Evolutionary conservation across 1,140 invertebrate genomes (phyloP).

Genomic region (Drosophila bifasciata): DNA sequence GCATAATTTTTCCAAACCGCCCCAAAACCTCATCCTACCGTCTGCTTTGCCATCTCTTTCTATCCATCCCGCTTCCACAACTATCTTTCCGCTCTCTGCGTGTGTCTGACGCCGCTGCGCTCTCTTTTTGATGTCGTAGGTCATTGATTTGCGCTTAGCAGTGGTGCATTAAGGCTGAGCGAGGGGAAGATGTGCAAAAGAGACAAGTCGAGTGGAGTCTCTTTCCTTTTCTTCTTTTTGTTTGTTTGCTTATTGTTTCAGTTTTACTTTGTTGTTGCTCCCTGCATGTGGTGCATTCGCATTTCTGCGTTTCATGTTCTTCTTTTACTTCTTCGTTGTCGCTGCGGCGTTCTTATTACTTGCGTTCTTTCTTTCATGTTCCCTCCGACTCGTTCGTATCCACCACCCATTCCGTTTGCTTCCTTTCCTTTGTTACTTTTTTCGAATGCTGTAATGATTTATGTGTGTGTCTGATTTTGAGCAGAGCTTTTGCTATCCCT

Average conservation of each 20-base stretch:
- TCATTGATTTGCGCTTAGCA: constrained; percentile 82
- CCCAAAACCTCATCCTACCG: no score
- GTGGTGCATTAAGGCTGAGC: constrained; percentile 7
- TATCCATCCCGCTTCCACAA: constrained; percentile 8
- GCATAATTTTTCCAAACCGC: no score
- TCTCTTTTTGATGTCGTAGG: constrained; percentile 77
- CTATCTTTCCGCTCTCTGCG: constrained; percentile 33
- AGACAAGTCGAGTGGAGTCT: constrained; percentile 13
- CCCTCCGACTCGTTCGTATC: constrained; percentile 27
- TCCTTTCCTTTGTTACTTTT: constrained; percentile 23
- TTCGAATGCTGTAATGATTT: constrained; percentile 56
- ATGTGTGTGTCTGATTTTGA: constrained; percentile 68
- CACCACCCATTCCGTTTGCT: constrained; percentile 10
- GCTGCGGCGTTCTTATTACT: constrained; percentile 49
- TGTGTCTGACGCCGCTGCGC: constrained; percentile 23
- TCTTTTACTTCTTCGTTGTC: constrained; percentile 19
- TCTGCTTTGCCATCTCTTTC: constrained; percentile 16
- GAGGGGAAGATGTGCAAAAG: neutral
- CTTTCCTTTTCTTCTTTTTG: constrained; percentile 30
- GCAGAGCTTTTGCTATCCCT: constrained; percentile 55
- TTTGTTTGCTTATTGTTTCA: constrained; percentile 55
- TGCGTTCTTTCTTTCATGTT: constrained; percentile 39
- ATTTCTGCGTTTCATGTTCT: constrained; percentile 27
- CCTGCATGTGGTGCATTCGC: constrained; percentile 74
- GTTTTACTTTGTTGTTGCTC: constrained; percentile 53